These are phyloP conservation scores for Epicauta chinensis DNA, from an alignment of 1,140 invertebrate species.

Conservation along the genomic window DNA sequence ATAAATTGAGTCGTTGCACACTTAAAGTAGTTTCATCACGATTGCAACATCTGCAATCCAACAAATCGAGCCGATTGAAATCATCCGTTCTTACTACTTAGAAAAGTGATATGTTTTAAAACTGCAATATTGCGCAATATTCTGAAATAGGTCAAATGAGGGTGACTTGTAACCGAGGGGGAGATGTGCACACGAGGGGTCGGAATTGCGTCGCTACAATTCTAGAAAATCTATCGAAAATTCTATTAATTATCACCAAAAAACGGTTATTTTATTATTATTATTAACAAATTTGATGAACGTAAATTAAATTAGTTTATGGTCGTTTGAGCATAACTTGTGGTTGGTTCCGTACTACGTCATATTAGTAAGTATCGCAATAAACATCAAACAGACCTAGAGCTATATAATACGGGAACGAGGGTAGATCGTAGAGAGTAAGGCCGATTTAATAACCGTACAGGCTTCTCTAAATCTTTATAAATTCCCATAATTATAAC, in stretches of 20 bases:
- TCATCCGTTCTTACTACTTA: not conserved
- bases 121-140: slow-evolving; percentile 13
- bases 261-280: slow-evolving; percentile 22
- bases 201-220: slow-evolving; percentile 10
- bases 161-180: slow-evolving; percentile 7
- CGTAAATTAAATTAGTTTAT: slow-evolving; percentile 24
- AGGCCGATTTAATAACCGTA: slow-evolving; percentile 35
- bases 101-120: not conserved
- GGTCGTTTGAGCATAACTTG: slow-evolving; percentile 15
- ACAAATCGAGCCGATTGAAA: too few relatives aligned
- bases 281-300: slow-evolving; percentile 32
- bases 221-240: not conserved
- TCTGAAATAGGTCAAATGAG: slow-evolving; percentile 11
- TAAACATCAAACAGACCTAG: slow-evolving; percentile 34
- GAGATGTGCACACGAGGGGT: not conserved
- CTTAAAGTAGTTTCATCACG: slow-evolving; percentile 6
- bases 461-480: slow-evolving; percentile 39
- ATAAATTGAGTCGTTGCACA: slow-evolving; percentile 2
- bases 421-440: slow-evolving; percentile 18
- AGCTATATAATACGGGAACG: slow-evolving; percentile 16
- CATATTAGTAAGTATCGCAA: slow-evolving; percentile 34
- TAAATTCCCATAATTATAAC: slow-evolving; percentile 42
- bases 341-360: slow-evolving; percentile 11
- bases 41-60: slow-evolving; percentile 9
- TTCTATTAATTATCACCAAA: not conserved